A percentile compares a stretch with the other conserved stretches of the same genome.
Conservation (phyloP, 2,888 invertebrate genomes). For the Pollenia labialis region DNA sequence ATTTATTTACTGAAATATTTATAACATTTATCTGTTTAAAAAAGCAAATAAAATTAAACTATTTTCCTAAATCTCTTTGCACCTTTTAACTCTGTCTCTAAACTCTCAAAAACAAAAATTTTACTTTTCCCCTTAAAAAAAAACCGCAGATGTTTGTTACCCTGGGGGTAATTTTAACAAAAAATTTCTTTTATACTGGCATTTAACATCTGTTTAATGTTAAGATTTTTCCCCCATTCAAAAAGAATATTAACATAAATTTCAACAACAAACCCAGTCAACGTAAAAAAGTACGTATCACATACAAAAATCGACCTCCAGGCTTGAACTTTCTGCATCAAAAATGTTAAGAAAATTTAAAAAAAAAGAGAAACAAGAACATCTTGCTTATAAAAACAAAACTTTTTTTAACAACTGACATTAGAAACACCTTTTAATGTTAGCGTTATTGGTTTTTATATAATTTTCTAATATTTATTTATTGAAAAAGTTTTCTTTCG, state of each 20-base stretch:
- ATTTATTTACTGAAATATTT: no score
- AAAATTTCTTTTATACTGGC: slow-evolving; percentile 45
- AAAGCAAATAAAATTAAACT: neutral
- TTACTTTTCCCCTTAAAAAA: neutral
- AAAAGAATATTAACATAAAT: slow-evolving; percentile 66
- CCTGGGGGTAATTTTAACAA: slow-evolving; percentile 15
- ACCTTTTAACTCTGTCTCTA: neutral
- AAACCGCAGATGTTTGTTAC: slow-evolving; percentile 44
- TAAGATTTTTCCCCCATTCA: slow-evolving; percentile 15
- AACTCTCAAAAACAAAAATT: neutral
- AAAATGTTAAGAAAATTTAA: neutral
- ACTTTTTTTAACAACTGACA: slow-evolving; percentile 56
- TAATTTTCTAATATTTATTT: slow-evolving; percentile 70
- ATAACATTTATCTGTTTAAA: no score
- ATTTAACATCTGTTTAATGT: slow-evolving; percentile 66
- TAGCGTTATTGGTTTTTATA: slow-evolving; percentile 38
- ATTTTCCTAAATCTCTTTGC: neutral
- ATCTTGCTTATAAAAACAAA: slow-evolving; percentile 9
- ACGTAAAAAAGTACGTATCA: slow-evolving; percentile 20
- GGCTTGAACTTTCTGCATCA: slow-evolving; percentile 25
- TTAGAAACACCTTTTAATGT: slow-evolving; percentile 62
- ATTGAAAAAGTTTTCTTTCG: slow-evolving; percentile 69
- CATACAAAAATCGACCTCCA: slow-evolving; percentile 47
- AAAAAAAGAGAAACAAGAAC: slow-evolving; percentile 27
- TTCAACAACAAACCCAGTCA: slow-evolving; percentile 13